A percentile compares a stretch with the other conserved stretches of the same genome.
These are phyloP conservation scores for Micronycteris hirsuta DNA, from an alignment of 2,113 vertebrate genomes.

Conservation along the genomic window DNA sequence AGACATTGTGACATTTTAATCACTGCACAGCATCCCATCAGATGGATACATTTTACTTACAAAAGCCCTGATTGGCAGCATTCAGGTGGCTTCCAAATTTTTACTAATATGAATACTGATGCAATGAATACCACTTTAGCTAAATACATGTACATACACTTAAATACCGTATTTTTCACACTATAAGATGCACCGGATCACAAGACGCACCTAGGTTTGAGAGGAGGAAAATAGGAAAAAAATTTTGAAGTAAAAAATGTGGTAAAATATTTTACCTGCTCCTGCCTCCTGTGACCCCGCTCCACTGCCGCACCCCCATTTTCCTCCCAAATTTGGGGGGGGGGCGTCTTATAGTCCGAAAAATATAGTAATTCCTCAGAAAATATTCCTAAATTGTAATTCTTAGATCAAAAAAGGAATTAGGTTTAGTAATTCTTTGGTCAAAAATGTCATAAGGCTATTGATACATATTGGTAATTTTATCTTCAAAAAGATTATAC, in stretches of 20 bases:
- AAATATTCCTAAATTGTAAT: not conserved
- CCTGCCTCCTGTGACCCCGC: too few species aligned
- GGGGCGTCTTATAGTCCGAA: too few species aligned
- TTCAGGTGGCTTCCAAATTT: not conserved
- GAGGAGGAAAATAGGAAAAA: too few species aligned
- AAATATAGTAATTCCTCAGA: conserved; percentile 5
- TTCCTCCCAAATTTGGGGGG: too few species aligned
- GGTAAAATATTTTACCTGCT: too few species aligned
- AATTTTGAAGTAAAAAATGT: too few species aligned
- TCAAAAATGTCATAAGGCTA: not conserved
- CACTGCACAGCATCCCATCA: not conserved
- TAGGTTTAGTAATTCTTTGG: not conserved
- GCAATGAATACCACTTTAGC: not conserved
- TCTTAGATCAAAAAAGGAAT: not conserved
- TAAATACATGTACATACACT: not conserved
- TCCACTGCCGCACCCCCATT: too few species aligned
- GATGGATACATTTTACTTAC: not conserved
- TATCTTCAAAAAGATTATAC: not conserved
- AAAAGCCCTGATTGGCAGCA: not conserved
- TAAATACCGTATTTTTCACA: too few species aligned
- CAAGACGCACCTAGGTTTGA: too few species aligned
- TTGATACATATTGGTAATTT: not conserved
- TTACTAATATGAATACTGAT: conserved; percentile 8
- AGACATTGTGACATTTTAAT: not conserved
- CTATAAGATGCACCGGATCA: too few species aligned